Conservation (phyloP, 1,140 invertebrate genomes). For the Bombus superbus region DNA sequence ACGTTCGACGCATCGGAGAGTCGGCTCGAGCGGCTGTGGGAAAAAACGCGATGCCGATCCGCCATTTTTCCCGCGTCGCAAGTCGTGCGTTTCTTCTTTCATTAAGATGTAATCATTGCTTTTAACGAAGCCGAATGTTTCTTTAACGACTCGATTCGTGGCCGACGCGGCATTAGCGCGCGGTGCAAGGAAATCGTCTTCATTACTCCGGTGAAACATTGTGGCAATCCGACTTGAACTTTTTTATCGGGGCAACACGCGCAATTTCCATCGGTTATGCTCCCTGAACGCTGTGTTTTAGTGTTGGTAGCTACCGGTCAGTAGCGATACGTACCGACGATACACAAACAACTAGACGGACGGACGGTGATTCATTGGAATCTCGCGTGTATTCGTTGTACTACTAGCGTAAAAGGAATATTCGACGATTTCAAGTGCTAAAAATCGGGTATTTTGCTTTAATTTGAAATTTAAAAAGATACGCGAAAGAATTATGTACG, state of each 20-base stretch:
- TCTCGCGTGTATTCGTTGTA: too few species aligned
- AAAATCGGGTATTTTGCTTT: too few species aligned
- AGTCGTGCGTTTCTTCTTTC: slow-evolving; percentile 34
- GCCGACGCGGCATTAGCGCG: slow-evolving; percentile 1
- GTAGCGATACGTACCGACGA: not conserved
- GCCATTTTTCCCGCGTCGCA: not conserved
- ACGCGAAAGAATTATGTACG: too few species aligned
- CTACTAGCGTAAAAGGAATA: too few species aligned
- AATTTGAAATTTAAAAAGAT: too few species aligned
- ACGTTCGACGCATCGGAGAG: not conserved
- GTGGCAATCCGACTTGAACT: not conserved
- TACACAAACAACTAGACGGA: not conserved
- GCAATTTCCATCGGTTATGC: slow-evolving; percentile 50
- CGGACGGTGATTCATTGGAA: too few species aligned
- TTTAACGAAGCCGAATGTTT: slow-evolving; percentile 36
- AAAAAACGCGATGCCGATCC: not conserved
- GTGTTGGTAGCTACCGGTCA: not conserved
- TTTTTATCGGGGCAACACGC: slow-evolving; percentile 30
- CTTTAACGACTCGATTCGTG: slow-evolving; percentile 2
- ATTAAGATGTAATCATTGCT: slow-evolving; percentile 38
- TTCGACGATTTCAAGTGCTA: too few species aligned
- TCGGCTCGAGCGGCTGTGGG: too few species aligned
- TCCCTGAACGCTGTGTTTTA: slow-evolving; percentile 19
- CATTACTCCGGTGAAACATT: slow-evolving; percentile 40
- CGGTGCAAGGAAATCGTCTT: slow-evolving; percentile 39